phyloP scores from a whole-genome alignment of 2,888 invertebrate genomes.

The Drosophila siamana region DNA sequence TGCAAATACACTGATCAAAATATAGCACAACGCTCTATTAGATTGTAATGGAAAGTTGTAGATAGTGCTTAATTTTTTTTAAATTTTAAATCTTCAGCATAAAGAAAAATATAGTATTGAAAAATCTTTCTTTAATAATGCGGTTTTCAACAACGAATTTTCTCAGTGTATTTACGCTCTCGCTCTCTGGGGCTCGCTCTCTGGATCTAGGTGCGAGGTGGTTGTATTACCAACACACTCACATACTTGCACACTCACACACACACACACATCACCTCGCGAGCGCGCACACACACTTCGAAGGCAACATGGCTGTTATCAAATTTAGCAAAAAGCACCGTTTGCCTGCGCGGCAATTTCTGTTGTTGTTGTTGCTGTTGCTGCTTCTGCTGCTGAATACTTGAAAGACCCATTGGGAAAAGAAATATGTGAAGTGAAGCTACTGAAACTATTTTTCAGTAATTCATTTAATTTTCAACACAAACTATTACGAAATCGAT shows the following conservation, averaged over 20 bases:
- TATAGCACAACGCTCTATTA: too few relatives aligned
- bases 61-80: not conserved
- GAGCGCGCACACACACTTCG: slow-evolving; percentile 46
- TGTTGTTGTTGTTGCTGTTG: slow-evolving; percentile 25
- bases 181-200: slow-evolving; percentile 40
- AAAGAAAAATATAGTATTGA: too few relatives aligned
- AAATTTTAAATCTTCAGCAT: too few relatives aligned
- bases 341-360: slow-evolving; percentile 47
- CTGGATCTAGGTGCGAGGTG: slow-evolving; percentile 53
- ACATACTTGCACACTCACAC: slow-evolving; percentile 11
- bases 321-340: slow-evolving; percentile 74
- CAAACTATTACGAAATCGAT: too few relatives aligned
- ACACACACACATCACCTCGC: slow-evolving; percentile 10
- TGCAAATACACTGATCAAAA: slow-evolving; percentile 40
- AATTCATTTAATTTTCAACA: too few relatives aligned
- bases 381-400: slow-evolving; percentile 31
- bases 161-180: slow-evolving; percentile 45
- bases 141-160: not conserved
- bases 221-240: slow-evolving; percentile 49
- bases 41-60: not conserved
- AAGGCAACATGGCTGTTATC: slow-evolving; percentile 75
- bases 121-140: not conserved
- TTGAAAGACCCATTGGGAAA: slow-evolving; percentile 32
- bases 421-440: not conserved
- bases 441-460: not conserved